Base-by-base conservation (phyloP, 2,113 vertebrate species). In the Phaetusa simplex region DNA sequence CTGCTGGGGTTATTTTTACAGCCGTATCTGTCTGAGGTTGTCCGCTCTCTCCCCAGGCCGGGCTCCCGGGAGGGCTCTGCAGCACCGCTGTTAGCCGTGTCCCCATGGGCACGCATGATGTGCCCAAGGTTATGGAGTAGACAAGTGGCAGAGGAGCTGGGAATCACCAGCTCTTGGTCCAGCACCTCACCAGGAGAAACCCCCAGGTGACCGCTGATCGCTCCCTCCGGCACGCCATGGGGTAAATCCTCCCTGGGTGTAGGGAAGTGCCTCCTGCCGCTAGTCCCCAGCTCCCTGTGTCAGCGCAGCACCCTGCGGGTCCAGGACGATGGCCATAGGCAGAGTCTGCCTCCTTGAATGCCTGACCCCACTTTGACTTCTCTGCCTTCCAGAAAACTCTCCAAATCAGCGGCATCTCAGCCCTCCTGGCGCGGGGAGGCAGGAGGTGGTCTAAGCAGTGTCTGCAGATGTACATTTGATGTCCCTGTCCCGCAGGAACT, bases 161-260 rank as follows among this genome's bases (percentile, higher is more conserved):
- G 42, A 23, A 20, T 49, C 70, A 5, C 10, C 10, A 14, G 29
- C 17, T 11, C 13, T 7, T 11, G 38, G 32, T n/a, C n/a, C 36
- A 7, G 71, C 18, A 43, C 14, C 36, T 36, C 47, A 36, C 5
- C 15, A 19, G 47, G 36, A 59, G 7, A 24, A 19, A 4, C 14
- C 11, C 12, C 15, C 29, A 11, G 34, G 17, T 24, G 11, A 8
- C 17, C 0, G 1, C 19, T 34, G 47, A 8, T 30, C 2, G 2
- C 16, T 89, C 55, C 2, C 36, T 34, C n/a, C 3, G 2, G 17
- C n/a, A 5, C 2, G 0, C 8, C 0, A 0, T 1, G 50, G 38
- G 20, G 34, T 19, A 65, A 62, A 29, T 9, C 45, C 64, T 21
- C 23, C 26, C 22, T 2, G 34, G 27, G 6, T 12, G 58, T 7